Base-by-base conservation (phyloP, 2,797 vertebrate species). In the Eulemur coronatus region DNA sequence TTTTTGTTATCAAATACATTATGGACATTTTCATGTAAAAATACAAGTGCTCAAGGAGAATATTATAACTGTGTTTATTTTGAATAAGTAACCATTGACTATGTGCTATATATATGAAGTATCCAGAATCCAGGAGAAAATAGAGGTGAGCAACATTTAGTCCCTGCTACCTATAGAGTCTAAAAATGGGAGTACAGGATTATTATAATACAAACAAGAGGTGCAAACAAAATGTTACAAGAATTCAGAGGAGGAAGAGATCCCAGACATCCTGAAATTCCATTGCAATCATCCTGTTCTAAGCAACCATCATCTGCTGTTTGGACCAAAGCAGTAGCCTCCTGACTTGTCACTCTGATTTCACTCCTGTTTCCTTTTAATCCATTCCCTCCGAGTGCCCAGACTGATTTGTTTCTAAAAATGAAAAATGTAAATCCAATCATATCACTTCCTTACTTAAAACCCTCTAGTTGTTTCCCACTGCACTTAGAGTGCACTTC, bases 1-100 rank as follows among this genome's bases (percentile, higher is more conserved):
- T 72, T 87, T 96, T 95, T 90, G 18, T 52, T 93, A 63, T 70
- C 35, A 91, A 89, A 57, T 61, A 85, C 15, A 94, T 61, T 75
- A 20, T 38, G n/a, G 33, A 22, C 41, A 59, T 88, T 70, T 86
- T 84, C 52, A 70, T 61, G 46, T 87, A 81, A 84, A 96, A 88
- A 59, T 46, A 59, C 12, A 79, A 35, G 4, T 35, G 10, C 38
- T 14, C 11, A 82, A 87, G 13, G 9, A 80, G 38, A 92, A 94
- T 76, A 82, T 87, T 57, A 10, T 72, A 78, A 73, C 5, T 84
- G 43, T 48, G 5, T 84, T 93, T 94, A 94, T 30, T 94, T 94
- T 82, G 30, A 65, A 61, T 52, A 89, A 97, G 41, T 73, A 84
- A 87, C 48, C 30, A 13, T 20, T 79, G 50, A 22, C 46, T 82